Percentiles rank a stretch among this genome's conserved stretches.
phyloP scores from a whole-genome alignment of 2,888 invertebrate species.

The Hecatera dysodea region DNA sequence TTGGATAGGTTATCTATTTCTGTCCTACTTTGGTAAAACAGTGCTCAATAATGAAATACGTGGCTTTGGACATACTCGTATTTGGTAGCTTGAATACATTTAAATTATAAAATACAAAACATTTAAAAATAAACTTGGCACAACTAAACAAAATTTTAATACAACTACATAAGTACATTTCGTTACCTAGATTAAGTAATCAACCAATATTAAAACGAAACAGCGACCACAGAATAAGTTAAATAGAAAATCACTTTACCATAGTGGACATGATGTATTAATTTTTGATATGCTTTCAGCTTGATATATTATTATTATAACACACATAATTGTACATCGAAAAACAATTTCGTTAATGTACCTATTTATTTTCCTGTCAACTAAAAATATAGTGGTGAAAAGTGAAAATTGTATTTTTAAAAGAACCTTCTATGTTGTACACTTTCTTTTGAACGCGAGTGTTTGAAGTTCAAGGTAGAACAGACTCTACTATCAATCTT shows the following conservation, averaged over 20 bases:
- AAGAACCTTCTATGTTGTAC: neutral
- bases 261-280: constrained; percentile 7
- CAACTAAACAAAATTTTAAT: no score
- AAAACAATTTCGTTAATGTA: constrained; percentile 43
- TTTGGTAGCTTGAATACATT: neutral
- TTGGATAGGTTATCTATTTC: no score
- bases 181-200: no score
- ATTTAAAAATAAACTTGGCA: no score
- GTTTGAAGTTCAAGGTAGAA: constrained; percentile 55
- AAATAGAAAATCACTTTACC: neutral
- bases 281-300: constrained; percentile 17
- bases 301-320: constrained; percentile 20
- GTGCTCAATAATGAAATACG: neutral
- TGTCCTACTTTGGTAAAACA: no score
- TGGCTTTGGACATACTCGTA: neutral
- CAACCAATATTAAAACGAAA: neutral
- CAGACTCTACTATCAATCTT: constrained; percentile 51
- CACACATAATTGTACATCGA: constrained; percentile 22
- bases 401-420: neutral
- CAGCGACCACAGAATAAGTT: neutral
- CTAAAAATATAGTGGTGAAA: neutral
- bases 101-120: no score
- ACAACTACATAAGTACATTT: no score
- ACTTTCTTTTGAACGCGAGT: constrained; percentile 27
- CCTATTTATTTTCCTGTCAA: constrained; percentile 15